These are phyloP conservation scores for Corythucha ciliata DNA, from an alignment of 2,888 invertebrate species.

Conservation along the genomic window DNA sequence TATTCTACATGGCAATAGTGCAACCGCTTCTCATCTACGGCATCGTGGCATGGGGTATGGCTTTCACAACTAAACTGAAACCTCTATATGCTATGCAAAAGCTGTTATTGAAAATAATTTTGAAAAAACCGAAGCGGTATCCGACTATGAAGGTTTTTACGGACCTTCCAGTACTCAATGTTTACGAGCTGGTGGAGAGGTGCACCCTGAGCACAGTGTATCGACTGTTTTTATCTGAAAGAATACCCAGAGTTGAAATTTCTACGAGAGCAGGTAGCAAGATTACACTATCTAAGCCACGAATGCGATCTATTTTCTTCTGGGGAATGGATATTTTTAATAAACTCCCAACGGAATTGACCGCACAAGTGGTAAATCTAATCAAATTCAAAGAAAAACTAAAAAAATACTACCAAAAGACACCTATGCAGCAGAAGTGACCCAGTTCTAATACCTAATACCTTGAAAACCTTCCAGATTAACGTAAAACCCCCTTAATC, in stretches of 20 bases:
- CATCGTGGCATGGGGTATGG: conserved; percentile 11
- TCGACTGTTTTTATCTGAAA: neutral
- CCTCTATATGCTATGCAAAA: conserved; percentile 2
- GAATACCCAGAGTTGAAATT: neutral
- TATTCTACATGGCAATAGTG: conserved; percentile 4
- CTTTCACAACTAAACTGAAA: neutral
- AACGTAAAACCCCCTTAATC: too few species aligned
- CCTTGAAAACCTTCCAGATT: too few species aligned
- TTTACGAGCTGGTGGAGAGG: conserved; percentile 1
- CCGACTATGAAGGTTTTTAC: conserved; percentile 5
- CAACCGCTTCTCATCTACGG: conserved; percentile 8
- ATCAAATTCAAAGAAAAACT: too few species aligned
- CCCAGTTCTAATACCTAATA: too few species aligned
- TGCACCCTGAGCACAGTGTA: conserved; percentile 7
- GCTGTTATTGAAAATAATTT: conserved; percentile 3
- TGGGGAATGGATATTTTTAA: too few species aligned
- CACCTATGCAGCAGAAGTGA: too few species aligned
- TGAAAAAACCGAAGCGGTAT: conserved; percentile 8
- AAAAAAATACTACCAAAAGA: too few species aligned
- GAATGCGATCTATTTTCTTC: too few species aligned
- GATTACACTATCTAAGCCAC: too few species aligned
- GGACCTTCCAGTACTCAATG: neutral
- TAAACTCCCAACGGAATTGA: too few species aligned
- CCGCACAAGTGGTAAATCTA: too few species aligned
- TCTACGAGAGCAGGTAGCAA: neutral